These are phyloP conservation scores for Puma concolor DNA, from an alignment of 2,113 vertebrate species.

Conservation along the genomic window DNA sequence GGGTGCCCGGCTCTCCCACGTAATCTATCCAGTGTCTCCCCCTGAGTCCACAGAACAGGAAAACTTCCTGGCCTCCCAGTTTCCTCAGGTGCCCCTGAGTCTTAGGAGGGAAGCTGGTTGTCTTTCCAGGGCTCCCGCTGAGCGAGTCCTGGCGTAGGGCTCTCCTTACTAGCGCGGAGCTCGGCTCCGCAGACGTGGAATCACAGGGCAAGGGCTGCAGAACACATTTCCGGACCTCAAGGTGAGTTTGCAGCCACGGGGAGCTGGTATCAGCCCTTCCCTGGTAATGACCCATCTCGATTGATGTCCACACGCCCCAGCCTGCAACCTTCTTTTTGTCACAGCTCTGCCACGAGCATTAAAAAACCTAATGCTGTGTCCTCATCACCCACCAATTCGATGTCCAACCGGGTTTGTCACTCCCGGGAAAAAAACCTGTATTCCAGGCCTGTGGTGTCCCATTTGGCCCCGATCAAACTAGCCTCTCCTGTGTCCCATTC, in stretches of 20 bases:
- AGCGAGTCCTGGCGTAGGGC: too few relatives aligned
- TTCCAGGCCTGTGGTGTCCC: rapidly evolving
- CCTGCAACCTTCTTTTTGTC: background rate
- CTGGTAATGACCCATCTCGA: rapidly evolving
- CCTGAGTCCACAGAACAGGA: background rate
- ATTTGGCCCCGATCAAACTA: too few relatives aligned
- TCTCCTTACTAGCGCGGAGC: too few relatives aligned
- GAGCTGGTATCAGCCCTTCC: too few relatives aligned
- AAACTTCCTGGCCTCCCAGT: rapidly evolving
- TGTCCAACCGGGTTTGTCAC: rapidly evolving
- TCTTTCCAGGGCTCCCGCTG: background rate
- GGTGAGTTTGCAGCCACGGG: rapidly evolving
- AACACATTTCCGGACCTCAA: rapidly evolving
- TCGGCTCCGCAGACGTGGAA: background rate
- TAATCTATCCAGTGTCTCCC: rapidly evolving
- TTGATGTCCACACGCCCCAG: too few relatives aligned
- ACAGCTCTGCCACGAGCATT: rapidly evolving
- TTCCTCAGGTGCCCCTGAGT: background rate
- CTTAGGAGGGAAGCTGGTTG: background rate
- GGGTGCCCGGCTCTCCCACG: background rate
- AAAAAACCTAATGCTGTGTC: background rate
- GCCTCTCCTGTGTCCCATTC: background rate
- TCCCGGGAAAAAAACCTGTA: too few relatives aligned
- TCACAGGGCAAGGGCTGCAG: rapidly evolving
- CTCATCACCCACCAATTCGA: too few relatives aligned